Conservation (phyloP, 2,113 vertebrate genomes). For the Chaenogobius annularis region DNA sequence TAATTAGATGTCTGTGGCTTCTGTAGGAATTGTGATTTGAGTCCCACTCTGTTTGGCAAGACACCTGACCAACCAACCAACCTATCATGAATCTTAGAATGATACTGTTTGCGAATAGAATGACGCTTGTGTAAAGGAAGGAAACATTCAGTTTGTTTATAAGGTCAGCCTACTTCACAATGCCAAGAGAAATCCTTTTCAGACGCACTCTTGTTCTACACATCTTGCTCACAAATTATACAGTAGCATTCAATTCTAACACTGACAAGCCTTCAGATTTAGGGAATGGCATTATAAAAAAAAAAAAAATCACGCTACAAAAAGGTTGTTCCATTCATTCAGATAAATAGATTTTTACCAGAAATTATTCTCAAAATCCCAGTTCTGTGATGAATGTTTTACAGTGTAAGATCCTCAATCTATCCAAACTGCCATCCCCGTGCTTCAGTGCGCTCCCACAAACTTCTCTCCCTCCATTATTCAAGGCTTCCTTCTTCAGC, state of each 20-base stretch:
- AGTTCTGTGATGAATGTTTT: conserved; percentile 26
- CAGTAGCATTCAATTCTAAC: conserved; percentile 47
- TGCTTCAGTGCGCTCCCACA: conserved; percentile 54
- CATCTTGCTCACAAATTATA: conserved; percentile 52
- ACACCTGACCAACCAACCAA: no score
- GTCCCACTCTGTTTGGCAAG: background rate
- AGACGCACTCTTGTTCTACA: background rate
- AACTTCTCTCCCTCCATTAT: conserved; percentile 61
- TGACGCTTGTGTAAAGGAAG: background rate
- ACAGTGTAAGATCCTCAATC: conserved; percentile 31
- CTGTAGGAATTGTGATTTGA: no score
- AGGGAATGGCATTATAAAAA: conserved; percentile 23
- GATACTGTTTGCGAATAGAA: background rate
- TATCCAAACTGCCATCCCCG: conserved; percentile 45
- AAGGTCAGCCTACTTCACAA: background rate
- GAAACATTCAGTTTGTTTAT: background rate
- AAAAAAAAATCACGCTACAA: conserved; percentile 16
- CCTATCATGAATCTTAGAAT: no score
- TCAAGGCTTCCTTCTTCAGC: conserved; percentile 61
- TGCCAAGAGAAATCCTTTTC: background rate
- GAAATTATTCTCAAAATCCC: conserved; percentile 33
- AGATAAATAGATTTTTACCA: conserved; percentile 36
- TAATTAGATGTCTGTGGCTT: background rate
- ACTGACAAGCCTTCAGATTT: conserved; percentile 38
- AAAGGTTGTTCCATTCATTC: conserved; percentile 41